phyloP scores from a whole-genome alignment of 1,140 invertebrate species.

The Lucilia cuprina region DNA sequence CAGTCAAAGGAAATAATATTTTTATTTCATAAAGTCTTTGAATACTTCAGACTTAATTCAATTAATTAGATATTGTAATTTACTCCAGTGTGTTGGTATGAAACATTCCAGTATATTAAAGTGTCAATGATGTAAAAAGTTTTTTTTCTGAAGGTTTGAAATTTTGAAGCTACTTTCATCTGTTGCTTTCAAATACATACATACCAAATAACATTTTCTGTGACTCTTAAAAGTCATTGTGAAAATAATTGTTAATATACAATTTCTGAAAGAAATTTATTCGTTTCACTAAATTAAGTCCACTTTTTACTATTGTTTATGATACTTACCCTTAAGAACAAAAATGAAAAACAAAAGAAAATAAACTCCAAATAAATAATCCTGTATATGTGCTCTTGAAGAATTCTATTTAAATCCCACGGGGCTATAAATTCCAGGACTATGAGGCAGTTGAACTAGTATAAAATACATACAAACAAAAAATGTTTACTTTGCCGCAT shows the following conservation, averaged over 20 bases:
- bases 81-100: neutral
- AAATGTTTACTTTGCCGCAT: neutral
- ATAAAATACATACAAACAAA: neutral
- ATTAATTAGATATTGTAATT: neutral
- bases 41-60: neutral
- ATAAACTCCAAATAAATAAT: neutral
- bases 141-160: neutral
- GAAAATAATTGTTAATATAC: neutral
- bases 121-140: neutral
- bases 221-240: neutral
- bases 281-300: conserved; percentile 27
- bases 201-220: neutral
- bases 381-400: neutral
- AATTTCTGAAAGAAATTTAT: conserved; percentile 14
- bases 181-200: neutral
- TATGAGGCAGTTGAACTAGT: neutral
- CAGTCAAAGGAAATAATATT: neutral
- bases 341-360: neutral
- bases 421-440: conserved; percentile 23
- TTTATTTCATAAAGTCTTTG: neutral
- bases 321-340: neutral
- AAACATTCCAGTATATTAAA: neutral
- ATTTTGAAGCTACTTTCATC: neutral
- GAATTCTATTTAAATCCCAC: conserved; percentile 5
- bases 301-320: neutral